Conservation (phyloP, 2,113 vertebrate genomes). For the Lamprotornis superbus region DNA sequence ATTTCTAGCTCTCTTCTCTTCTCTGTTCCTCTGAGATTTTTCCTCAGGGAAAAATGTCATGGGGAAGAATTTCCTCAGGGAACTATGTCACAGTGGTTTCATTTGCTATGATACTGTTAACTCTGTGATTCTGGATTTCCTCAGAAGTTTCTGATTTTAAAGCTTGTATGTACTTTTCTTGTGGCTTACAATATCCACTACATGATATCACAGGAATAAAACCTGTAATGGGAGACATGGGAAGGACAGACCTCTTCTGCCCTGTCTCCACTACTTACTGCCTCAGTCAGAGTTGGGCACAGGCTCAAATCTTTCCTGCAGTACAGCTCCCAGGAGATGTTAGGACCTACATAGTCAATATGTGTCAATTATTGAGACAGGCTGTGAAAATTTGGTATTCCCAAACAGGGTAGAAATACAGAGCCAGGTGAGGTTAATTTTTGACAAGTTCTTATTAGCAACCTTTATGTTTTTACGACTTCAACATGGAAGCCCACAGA, state of each 20-base stretch:
- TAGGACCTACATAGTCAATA: neutral
- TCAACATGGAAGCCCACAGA: neutral
- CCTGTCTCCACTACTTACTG: neutral
- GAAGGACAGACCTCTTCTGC: neutral
- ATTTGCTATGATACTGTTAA: neutral
- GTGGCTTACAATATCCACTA: neutral
- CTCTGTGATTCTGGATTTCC: neutral
- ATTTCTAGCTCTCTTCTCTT: neutral
- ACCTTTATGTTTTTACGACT: neutral
- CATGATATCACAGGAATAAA: neutral
- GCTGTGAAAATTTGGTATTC: neutral
- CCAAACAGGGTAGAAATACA: neutral
- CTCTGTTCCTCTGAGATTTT: neutral
- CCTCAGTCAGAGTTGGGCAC: neutral
- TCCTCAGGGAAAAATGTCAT: neutral
- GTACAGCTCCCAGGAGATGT: neutral
- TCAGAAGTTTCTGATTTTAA: neutral
- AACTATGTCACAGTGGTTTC: neutral
- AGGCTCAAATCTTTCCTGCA: neutral
- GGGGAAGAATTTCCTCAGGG: neutral
- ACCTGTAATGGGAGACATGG: neutral
- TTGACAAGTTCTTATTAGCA: neutral
- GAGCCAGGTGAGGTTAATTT: neutral
- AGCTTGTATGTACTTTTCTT: neutral
- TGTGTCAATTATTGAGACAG: neutral